These are phyloP conservation scores for Pammene fasciana DNA, from an alignment of 2,888 invertebrate genomes.

Conservation along the genomic window DNA sequence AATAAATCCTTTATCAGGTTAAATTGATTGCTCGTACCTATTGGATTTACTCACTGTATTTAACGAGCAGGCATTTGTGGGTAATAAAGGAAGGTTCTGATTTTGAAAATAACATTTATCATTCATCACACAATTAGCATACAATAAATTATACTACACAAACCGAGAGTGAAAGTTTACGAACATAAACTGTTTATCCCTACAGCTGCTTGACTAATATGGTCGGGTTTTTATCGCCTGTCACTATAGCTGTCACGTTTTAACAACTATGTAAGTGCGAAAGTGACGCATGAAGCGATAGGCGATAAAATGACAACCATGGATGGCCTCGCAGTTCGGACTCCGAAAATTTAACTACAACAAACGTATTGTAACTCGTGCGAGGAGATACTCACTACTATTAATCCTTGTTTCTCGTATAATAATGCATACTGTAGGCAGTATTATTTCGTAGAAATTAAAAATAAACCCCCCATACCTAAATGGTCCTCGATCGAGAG, in stretches of 20 bases:
- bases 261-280: no score
- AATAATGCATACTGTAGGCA: background rate
- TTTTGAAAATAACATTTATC: background rate
- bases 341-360: background rate
- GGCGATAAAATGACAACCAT: no score
- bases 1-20: no score
- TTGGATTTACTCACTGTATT: no score
- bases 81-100: no score
- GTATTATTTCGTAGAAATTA: background rate
- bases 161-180: slow-evolving; percentile 29
- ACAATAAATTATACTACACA: slow-evolving; percentile 15
- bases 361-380: background rate
- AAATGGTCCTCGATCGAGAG: no score
- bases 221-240: no score
- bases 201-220: no score
- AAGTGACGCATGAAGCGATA: no score
- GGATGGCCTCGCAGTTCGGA: background rate
- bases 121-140: background rate
- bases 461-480: background rate
- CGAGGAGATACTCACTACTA: background rate
- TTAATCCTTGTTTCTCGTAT: background rate
- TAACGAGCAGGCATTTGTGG: no score
- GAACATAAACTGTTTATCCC: slow-evolving; percentile 24
- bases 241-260: no score
- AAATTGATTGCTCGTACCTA: no score